Evolutionary conservation across 2,888 invertebrate genomes (phyloP), one percentile per base, ranked within the genome.

Genomic region (Lithosia quadra): DNA sequence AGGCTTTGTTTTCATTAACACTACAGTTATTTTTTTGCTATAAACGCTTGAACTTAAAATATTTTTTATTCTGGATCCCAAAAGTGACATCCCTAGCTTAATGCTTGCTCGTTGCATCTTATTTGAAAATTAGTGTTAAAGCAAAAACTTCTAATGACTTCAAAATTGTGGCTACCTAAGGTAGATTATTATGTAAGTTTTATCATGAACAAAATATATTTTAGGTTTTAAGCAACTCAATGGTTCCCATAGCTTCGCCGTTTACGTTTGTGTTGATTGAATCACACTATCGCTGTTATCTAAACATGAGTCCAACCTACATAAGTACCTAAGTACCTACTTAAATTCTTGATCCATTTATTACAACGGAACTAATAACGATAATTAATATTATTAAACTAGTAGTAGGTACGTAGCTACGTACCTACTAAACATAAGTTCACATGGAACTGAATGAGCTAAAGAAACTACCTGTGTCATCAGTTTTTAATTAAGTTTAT

Each of bases 281-380:
- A 49, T 49, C 49, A 49, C 43, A 18, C 18, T 49, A n/a, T 49
- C 49, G 49, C 18, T 49, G 9, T 49, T 49, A 49, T 49, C 49
- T 49, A n/a, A 49, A 49, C 49, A 49, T 49, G 49, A 49, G 49
- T 49, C n/a, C 49, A n/a, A 9, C n/a, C 43, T 43, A 49, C 49
- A 49, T 49, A n/a, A n/a, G n/a, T n/a, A 49, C 11, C 0, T 28
- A 28, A 28, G 28, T 36, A 36, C 18, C n/a, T n/a, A 49, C 49
- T 49, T 49, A 49, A 49, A n/a, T 18, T n/a, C 43, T 43, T 43
- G 18, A 18, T 43, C 43, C 43, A 43, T 15, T n/a, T n/a, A 43
- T 43, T 43, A 43, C 43, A 1, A 43, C 18, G 18, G 2, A 43
- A 43, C 18, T 18, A 43, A 43, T 43, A 43, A 18, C 43, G 43